Percentiles rank a stretch among this genome's conserved stretches.
phyloP scores from a whole-genome alignment of 2,888 invertebrate species.

The Pocota personata region DNA sequence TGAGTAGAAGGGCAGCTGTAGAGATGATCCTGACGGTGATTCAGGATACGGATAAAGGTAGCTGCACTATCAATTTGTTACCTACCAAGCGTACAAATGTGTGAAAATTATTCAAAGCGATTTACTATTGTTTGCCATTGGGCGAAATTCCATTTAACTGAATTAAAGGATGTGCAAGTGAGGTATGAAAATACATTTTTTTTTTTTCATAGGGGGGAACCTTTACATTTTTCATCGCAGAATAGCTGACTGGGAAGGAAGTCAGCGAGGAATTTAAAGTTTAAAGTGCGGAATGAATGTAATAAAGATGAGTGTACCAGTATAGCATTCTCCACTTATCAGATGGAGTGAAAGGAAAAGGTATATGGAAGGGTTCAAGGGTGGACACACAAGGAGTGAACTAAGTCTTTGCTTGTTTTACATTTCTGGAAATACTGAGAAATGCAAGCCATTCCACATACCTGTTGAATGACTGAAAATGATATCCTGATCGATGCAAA shows the following conservation, averaged over 20 bases:
- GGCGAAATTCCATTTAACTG: slow-evolving; percentile 55
- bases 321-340: no score
- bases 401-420: no score
- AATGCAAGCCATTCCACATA: no score
- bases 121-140: slow-evolving; percentile 42
- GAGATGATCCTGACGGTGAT: slow-evolving; percentile 11
- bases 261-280: not conserved
- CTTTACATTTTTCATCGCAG: not conserved
- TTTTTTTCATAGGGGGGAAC: not conserved
- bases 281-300: not conserved
- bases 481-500: no score
- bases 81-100: slow-evolving; percentile 35
- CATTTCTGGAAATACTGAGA: no score
- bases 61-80: slow-evolving; percentile 33
- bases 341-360: no score
- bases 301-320: no score
- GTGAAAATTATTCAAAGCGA: slow-evolving; percentile 65
- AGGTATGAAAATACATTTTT: slow-evolving; percentile 6
- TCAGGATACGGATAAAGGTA: not conserved
- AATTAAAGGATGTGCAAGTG: slow-evolving; percentile 55
- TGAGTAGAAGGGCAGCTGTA: not conserved
- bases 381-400: no score
- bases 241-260: not conserved
- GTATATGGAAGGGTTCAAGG: no score
- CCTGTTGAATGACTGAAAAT: no score